A percentile compares a stretch with the other conserved stretches of the same genome.
Conservation (phyloP, 2,888 invertebrate species). For the Acronicta leporina region DNA sequence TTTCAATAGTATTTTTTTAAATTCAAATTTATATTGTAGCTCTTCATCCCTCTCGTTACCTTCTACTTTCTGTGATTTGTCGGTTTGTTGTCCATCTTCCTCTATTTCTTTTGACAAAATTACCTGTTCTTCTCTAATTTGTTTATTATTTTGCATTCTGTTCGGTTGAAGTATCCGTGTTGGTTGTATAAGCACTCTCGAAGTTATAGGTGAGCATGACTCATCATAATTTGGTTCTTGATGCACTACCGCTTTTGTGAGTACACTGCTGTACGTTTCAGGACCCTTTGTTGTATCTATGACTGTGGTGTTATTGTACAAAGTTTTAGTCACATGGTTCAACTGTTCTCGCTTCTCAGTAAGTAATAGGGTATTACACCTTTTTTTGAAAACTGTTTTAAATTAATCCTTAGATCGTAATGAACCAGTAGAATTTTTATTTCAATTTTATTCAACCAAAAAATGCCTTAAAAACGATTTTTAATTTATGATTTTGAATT, state of each 20-base stretch:
- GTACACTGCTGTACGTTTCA: slow-evolving; percentile 1
- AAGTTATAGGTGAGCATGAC: no score
- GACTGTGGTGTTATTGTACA: not conserved
- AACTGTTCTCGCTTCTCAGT: not conserved
- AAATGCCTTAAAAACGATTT: no score
- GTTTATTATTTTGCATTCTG: no score
- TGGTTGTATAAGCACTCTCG: no score
- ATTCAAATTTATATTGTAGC: slow-evolving; percentile 7
- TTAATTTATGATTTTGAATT: no score
- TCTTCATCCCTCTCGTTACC: not conserved
- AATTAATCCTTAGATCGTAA: no score
- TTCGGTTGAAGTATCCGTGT: no score
- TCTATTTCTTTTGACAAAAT: not conserved
- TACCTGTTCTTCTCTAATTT: no score
- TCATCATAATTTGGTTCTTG: not conserved
- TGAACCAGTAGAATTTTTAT: no score
- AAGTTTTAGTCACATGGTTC: not conserved
- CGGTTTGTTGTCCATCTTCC: not conserved
- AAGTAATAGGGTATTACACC: no score
- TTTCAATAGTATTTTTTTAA: not conserved
- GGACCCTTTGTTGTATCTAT: not conserved
- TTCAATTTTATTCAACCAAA: no score
- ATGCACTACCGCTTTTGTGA: not conserved
- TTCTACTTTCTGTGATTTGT: not conserved
- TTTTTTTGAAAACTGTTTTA: no score